Conservation (phyloP, 2,113 vertebrate genomes). For the Neogale vison region DNA sequence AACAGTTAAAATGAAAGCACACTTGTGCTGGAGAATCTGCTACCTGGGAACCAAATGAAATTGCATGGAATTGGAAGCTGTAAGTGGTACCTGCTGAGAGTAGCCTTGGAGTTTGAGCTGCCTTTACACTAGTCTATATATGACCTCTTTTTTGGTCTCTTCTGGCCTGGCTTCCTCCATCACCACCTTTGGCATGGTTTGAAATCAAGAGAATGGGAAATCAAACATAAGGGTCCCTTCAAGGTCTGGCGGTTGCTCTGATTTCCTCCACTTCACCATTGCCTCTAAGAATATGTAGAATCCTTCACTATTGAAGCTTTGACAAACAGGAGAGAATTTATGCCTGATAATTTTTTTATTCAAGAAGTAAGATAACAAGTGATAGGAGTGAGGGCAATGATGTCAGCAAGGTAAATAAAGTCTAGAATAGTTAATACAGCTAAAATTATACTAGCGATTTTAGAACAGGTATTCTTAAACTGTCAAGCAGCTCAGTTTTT, state of each 20-base stretch:
- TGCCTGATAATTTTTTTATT: not conserved
- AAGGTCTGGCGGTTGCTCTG: not conserved
- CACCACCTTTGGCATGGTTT: not conserved
- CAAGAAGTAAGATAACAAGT: not conserved
- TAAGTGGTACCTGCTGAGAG: not conserved
- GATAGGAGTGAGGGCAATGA: not conserved
- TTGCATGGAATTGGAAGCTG: not conserved
- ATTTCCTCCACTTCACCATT: not conserved
- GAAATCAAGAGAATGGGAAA: not conserved
- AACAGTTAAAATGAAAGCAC: not conserved
- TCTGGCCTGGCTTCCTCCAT: not conserved
- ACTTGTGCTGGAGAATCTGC: not conserved
- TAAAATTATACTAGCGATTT: not conserved
- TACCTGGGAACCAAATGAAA: not conserved
- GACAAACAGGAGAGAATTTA: not conserved
- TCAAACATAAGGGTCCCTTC: not conserved
- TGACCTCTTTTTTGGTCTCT: not conserved
- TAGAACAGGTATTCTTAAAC: not conserved
- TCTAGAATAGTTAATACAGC: not conserved
- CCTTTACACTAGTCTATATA: not conserved
- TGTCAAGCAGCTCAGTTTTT: not conserved
- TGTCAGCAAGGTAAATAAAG: not conserved
- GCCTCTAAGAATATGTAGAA: not conserved
- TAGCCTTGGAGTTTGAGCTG: not conserved
- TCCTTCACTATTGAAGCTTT: not conserved